A percentile compares a stretch with the other conserved stretches of the same genome.
These are phyloP conservation scores for Eulemur macaco DNA, from an alignment of 2,113 vertebrate genomes.

Conservation along the genomic window DNA sequence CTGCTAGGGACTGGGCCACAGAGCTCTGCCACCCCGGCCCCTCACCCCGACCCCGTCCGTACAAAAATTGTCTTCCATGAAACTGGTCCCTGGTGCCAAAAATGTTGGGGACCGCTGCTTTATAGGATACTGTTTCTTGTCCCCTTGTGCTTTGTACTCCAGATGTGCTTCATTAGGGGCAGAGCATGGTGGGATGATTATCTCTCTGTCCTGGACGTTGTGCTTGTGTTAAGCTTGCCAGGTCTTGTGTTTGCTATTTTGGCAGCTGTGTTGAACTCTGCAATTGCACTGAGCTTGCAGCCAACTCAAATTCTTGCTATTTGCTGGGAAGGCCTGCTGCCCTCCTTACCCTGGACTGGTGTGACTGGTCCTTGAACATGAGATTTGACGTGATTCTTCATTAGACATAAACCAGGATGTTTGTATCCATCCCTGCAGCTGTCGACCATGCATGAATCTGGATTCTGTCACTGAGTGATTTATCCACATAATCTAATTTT, in stretches of 20 bases:
- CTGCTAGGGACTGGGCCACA: no score
- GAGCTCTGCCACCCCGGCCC: no score
- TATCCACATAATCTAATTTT: not conserved
- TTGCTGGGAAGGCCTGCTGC: not conserved
- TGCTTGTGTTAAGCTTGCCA: slow-evolving; percentile 34
- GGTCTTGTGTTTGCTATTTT: slow-evolving; percentile 27
- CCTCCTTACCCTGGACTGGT: not conserved
- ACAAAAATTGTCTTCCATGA: no score
- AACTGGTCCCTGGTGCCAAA: no score
- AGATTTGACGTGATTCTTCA: not conserved
- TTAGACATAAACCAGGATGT: not conserved
- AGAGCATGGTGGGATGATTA: not conserved
- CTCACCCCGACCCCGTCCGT: no score
- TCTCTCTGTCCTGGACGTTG: slow-evolving; percentile 26
- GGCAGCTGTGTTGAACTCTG: slow-evolving; percentile 8
- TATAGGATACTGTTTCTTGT: not conserved
- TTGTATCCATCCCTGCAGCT: not conserved
- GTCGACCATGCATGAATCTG: not conserved
- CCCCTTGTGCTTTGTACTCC: not conserved
- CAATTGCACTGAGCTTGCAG: not conserved
- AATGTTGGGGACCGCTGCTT: no score
- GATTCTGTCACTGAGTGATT: not conserved
- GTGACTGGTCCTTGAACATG: not conserved
- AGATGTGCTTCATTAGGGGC: slow-evolving; percentile 17
- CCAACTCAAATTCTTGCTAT: slow-evolving; percentile 10